Evolutionary conservation across 2,113 vertebrate species (phyloP).

Genomic region (Plestiodon gilberti): DNA sequence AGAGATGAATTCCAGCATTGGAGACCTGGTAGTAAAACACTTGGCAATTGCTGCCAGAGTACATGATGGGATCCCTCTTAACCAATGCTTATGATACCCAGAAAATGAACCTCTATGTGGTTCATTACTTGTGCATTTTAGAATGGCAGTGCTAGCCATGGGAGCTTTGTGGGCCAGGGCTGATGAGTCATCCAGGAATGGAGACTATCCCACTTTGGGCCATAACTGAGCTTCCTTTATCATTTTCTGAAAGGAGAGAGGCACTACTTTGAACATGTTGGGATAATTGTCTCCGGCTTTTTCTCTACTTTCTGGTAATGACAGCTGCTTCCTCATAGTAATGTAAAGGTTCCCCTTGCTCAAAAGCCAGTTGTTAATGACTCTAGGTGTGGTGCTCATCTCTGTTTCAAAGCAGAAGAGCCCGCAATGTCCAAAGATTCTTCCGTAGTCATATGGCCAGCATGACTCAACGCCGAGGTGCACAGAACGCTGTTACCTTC

Average conservation of each 20-base stretch:
- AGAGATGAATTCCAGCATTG: background rate
- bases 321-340: background rate
- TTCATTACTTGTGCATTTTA: background rate
- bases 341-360: background rate
- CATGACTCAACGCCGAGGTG: no score
- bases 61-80: background rate
- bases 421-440: no score
- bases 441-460: no score
- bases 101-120: background rate
- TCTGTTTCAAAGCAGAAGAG: no score
- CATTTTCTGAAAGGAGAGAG: background rate
- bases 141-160: background rate
- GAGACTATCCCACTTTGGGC: background rate
- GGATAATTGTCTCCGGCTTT: background rate
- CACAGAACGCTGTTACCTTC: no score
- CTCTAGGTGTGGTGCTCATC: no score
- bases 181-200: background rate
- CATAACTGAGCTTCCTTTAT: background rate
- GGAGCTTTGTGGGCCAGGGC: background rate
- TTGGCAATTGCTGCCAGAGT: background rate
- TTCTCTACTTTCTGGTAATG: background rate
- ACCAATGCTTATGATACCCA: background rate
- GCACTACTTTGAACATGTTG: background rate
- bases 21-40: background rate
- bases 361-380: no score